Base-by-base conservation (phyloP, 2,888 invertebrate genomes). In the Dromius quadrimaculatus region DNA sequence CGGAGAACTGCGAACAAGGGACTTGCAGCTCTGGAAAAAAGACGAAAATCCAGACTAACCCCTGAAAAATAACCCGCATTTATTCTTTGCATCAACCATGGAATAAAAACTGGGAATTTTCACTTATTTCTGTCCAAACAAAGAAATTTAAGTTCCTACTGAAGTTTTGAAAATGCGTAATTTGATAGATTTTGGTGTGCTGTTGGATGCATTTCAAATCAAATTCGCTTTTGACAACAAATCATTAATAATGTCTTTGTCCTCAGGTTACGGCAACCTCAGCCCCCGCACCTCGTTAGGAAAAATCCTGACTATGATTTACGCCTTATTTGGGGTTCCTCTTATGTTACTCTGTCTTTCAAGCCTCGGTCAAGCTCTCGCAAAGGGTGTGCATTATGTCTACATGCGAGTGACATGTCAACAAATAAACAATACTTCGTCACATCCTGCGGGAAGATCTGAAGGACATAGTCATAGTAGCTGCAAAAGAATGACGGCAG, bases 291-390 rank as follows among this genome's bases (percentile, higher is more conserved):
- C 95, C 8, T 87, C 92, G 9, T 87, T 90, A 22, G 95, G 95
- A 2, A 91, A 94, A 80, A 87, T 93, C 22, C 90, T 92, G 13
- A 94, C 95, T 2, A 94, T 95, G 78, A 85, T 93, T 36, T 95
- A 95, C 81, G 94, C 95, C 11, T 87, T 94, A 66, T 87, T 95
- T 71, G 95, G 95, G 9, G 94, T 95, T 59, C 95, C 95, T 2
- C 83, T 95, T 69, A 93, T 94, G 85, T 84, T 95, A 75, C 89
- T 95, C 64, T 93, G 94, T 79, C 84, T 95, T 76, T 93, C 94
- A 9, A 93, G 93, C 73, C 86, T 95, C 62, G 95, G 95, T 4
- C 90, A 91, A 5, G 85, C 93, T 19, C 85, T 95, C 77, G 95
- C 95, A 5, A 88, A 90, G 57, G 87, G 90, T 8, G 90, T 94